A percentile compares a stretch with the other conserved stretches of the same genome.
phyloP scores from a whole-genome alignment of 1,140 invertebrate genomes.

The Drosophila subpulchrella region DNA sequence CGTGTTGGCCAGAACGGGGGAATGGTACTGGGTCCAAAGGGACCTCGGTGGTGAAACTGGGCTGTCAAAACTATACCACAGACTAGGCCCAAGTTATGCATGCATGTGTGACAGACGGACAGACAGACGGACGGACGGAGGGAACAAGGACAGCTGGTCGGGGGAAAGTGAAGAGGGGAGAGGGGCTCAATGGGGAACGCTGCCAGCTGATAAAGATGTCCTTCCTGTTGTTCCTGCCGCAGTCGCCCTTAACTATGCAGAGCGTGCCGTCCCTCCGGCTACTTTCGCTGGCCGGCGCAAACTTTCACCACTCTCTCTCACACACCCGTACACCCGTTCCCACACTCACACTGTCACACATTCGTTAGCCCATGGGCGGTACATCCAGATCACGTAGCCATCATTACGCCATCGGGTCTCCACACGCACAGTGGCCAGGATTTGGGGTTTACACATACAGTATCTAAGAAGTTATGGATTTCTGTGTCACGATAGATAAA shows the following conservation, averaged over 20 bases:
- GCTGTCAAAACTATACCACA: constrained; percentile 75
- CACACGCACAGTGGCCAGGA: constrained; percentile 27
- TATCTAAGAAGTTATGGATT: neutral
- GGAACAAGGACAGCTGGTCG: neutral
- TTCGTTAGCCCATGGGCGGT: constrained; percentile 59
- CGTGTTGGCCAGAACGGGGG: constrained; percentile 19
- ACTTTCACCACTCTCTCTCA: constrained; percentile 60
- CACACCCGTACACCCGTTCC: neutral
- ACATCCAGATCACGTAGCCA: constrained; percentile 73
- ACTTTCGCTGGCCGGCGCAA: constrained; percentile 73
- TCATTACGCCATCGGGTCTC: constrained; percentile 71
- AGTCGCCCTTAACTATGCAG: constrained; percentile 65
- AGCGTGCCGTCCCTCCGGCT: constrained; percentile 56
- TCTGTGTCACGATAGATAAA: no score
- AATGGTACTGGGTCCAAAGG: neutral
- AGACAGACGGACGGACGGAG: neutral
- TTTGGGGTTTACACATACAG: neutral
- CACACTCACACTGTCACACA: constrained; percentile 19
- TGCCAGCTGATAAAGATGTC: constrained; percentile 76
- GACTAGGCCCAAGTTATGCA: constrained; percentile 75
- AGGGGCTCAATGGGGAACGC: neutral
- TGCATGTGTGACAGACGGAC: constrained; percentile 26
- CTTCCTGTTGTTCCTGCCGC: constrained; percentile 47
- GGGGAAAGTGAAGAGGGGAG: constrained; percentile 20
- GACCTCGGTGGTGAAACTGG: constrained; percentile 39